These are phyloP conservation scores for Drosophila pseudotakahashii DNA, from an alignment of 2,888 invertebrate species.

Conservation along the genomic window DNA sequence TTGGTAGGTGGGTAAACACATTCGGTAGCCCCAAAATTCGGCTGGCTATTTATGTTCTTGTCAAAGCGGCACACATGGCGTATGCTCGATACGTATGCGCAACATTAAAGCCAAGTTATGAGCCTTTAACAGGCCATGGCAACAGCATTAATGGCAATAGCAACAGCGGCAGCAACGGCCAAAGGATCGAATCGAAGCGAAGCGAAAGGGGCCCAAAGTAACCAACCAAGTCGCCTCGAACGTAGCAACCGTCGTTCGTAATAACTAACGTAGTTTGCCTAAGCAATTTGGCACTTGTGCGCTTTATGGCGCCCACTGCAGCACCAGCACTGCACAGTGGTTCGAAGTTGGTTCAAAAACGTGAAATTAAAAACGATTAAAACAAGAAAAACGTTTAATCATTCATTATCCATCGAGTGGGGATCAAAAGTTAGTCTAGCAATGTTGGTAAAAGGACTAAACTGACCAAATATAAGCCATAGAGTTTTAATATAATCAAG, in stretches of 20 bases:
- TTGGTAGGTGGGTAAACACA: conserved; percentile 38
- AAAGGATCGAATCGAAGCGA: conserved; percentile 37
- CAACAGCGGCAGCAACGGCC: conserved; percentile 12
- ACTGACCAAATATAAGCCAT: too few relatives aligned
- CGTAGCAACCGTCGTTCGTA: conserved; percentile 33
- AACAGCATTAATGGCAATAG: conserved; percentile 40
- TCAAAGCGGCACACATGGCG: conserved; percentile 58
- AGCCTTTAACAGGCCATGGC: conserved; percentile 69
- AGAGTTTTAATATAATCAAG: too few relatives aligned
- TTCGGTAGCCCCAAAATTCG: conserved; percentile 18
- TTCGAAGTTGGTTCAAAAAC: neutral
- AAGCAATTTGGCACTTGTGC: conserved; percentile 76
- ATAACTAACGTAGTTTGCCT: conserved; percentile 73
- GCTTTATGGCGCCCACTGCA: conserved; percentile 44
- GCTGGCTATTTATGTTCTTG: conserved; percentile 39
- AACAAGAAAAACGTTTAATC: too few relatives aligned
- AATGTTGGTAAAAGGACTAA: too few relatives aligned
- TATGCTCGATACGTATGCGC: conserved; percentile 51
- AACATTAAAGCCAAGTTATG: conserved; percentile 60
- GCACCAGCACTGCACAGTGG: conserved; percentile 23
- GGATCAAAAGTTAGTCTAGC: too few relatives aligned
- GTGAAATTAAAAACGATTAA: too few relatives aligned
- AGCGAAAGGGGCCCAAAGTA: conserved; percentile 23
- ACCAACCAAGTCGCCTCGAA: conserved; percentile 36
- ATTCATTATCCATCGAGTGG: too few relatives aligned